Evolutionary conservation across 2,797 vertebrate genomes (phyloP), one percentile per base, ranked within the genome.

Genomic region (Schizopygopsis malacanthus): DNA sequence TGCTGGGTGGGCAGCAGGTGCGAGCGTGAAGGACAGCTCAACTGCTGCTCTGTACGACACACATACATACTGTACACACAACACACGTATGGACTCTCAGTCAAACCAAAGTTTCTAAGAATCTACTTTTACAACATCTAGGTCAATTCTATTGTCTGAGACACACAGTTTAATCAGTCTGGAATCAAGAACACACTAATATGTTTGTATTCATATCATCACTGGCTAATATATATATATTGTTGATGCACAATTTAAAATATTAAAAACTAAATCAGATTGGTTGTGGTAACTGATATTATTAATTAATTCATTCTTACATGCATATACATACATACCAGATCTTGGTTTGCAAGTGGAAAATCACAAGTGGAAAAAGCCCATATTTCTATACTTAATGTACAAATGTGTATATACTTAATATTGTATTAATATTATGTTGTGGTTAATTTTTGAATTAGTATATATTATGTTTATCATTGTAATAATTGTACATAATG

Each of bases 1-100:
- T 94, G 93, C 92, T 91, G 92, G 90, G 93, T 94, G 92, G 93
- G 93, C 90, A 91, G 93, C 94, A 95, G 94, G 94, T 95, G 95
- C 90, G 89, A 93, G 79, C 52, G 81, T 84, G 80, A 83, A 81
- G 86, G 87, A 86, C 85, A 87, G 87, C 88, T 89, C 83, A 86
- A 89, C 88, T 88, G 79, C 88, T 86, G 86, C 85, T 86, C 81
- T 82, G 82, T 87, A 87, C 41, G 56, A 79, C 83, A 86, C 85
- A 83, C 86, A 81, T 11, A 72, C 22, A 45, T 75, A 69, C 84
- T 77, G 86, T 76, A 83, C 70, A 70, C 10, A 37, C 69, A 52
- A 25, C 56, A 61, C 59, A 69, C 65, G 69, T n/a, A 65, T n/a
- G 11, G 9, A 67, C 79, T 39, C 37, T 52, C 39, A 89, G 54